phyloP scores from a whole-genome alignment of 2,113 vertebrate species.

The Caracal caracal region DNA sequence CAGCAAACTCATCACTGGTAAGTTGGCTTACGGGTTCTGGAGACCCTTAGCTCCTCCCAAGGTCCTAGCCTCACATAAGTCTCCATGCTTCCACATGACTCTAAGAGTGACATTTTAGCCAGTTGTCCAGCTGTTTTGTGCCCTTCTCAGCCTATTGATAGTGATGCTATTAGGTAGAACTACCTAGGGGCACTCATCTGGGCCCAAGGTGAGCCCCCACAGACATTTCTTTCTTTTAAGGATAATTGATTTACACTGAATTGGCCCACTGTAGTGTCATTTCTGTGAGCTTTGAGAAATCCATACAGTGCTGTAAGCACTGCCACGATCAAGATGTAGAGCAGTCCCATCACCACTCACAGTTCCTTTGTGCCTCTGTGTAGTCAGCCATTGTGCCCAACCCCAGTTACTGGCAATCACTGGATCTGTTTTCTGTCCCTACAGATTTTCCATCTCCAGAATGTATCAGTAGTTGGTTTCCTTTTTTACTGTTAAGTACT shows the following conservation, averaged over 20 bases:
- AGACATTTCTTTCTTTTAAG: neutral
- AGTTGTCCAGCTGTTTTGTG: neutral
- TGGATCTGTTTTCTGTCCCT: neutral
- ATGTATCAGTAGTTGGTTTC: neutral
- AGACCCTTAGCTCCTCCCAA: neutral
- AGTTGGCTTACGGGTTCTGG: slow-evolving; percentile 68
- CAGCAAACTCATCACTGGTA: slow-evolving; percentile 88
- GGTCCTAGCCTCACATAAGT: neutral
- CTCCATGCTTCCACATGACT: neutral
- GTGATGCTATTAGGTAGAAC: neutral
- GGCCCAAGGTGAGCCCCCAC: neutral
- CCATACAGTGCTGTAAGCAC: neutral
- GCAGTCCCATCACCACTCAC: neutral
- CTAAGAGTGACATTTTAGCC: neutral
- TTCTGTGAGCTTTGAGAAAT: neutral
- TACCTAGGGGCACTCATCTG: neutral
- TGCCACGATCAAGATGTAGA: neutral
- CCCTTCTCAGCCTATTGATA: neutral
- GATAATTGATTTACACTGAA: neutral
- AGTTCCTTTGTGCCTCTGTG: neutral
- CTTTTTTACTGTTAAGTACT: neutral
- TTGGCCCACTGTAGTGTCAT: neutral
- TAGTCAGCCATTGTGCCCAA: neutral
- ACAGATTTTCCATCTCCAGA: neutral
- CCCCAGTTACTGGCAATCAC: neutral